Percentiles rank a stretch among this genome's conserved stretches.
Evolutionary conservation across 2,888 invertebrate species (phyloP).

Genomic region (Zaprionus lineosus): DNA sequence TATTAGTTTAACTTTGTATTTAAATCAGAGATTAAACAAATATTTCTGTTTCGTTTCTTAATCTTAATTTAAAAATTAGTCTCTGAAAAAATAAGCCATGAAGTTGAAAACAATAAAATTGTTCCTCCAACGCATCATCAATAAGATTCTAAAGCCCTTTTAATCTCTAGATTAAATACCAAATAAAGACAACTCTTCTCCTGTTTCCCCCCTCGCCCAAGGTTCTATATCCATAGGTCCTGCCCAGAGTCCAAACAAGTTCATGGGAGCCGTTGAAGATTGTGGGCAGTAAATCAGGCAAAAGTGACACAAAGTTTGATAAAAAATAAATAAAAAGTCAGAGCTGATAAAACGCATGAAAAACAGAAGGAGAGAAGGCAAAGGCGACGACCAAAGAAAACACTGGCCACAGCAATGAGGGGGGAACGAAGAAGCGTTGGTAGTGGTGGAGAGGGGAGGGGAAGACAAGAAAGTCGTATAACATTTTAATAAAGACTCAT

Average conservation of each 20-base stretch:
- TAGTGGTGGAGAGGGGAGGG: constrained; percentile 3
- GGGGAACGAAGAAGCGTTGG: no score
- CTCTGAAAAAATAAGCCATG: no score
- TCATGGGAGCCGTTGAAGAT: constrained; percentile 44
- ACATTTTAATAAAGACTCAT: constrained; percentile 78
- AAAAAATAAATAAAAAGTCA: constrained; percentile 51
- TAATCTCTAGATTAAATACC: not conserved
- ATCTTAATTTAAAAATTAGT: no score
- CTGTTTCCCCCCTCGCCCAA: not conserved
- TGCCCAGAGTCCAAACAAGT: no score
- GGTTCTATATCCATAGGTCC: no score
- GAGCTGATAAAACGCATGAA: constrained; percentile 61
- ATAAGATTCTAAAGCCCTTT: not conserved
- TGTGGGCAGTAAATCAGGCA: constrained; percentile 65
- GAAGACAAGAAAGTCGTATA: constrained; percentile 54
- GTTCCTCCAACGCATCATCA: no score
- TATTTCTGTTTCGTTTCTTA: no score
- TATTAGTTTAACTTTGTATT: no score
- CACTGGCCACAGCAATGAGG: constrained; percentile 4
- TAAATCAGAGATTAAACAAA: no score
- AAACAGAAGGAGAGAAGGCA: constrained; percentile 1
- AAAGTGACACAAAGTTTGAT: constrained; percentile 68
- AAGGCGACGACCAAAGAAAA: constrained; percentile 12
- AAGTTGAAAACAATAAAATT: no score
- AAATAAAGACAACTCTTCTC: not conserved